A percentile compares a stretch with the other conserved stretches of the same genome.
phyloP scores from a whole-genome alignment of 2,113 vertebrate species.

The Baryphthengus martii region DNA sequence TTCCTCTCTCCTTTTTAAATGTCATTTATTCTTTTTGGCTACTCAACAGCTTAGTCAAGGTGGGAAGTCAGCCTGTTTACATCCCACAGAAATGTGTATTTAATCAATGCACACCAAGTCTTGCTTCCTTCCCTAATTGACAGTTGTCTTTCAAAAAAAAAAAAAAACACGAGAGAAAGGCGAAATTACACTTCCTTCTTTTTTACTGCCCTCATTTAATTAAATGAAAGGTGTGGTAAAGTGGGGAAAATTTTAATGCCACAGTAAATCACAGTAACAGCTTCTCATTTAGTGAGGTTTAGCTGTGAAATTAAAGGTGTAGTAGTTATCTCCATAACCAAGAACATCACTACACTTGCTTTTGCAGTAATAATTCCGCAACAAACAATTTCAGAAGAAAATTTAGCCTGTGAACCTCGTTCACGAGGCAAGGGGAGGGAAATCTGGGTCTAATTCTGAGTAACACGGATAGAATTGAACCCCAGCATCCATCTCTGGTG shows the following conservation, averaged over 20 bases:
- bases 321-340: constrained; percentile 25
- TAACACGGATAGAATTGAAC: not conserved
- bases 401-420: not conserved
- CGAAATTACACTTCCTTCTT: not conserved
- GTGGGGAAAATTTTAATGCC: constrained; percentile 43
- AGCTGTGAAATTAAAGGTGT: constrained; percentile 47
- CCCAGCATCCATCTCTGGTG: not conserved
- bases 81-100: not conserved
- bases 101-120: not conserved
- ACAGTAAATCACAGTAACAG: constrained; percentile 22
- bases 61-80: not conserved
- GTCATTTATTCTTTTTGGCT: not conserved
- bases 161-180: too few relatives aligned
- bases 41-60: not conserved
- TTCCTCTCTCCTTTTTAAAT: too few relatives aligned
- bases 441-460: not conserved
- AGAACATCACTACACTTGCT: not conserved
- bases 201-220: constrained; percentile 38
- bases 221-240: constrained; percentile 24
- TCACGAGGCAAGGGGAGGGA: not conserved
- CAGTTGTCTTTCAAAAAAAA: not conserved
- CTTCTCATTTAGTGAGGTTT: constrained; percentile 2
- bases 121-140: not conserved
- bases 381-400: not conserved
- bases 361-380: constrained; percentile 6